Evolutionary conservation across 2,113 vertebrate species (phyloP).

Genomic region (Alethe diademata): DNA sequence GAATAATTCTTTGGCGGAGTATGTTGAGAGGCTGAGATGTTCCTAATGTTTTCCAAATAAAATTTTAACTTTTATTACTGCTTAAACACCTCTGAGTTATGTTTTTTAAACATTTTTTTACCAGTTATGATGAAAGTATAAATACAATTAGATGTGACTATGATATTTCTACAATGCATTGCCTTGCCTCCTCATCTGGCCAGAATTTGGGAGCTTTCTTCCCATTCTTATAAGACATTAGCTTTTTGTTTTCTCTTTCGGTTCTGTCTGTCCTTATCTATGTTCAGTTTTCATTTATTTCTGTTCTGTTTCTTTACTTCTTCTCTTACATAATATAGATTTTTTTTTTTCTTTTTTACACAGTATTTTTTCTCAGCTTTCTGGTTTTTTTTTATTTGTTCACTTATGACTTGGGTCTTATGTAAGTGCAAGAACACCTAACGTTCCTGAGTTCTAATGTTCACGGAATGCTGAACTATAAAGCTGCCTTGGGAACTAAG

Average conservation of each 20-base stretch:
- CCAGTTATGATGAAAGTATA: background rate
- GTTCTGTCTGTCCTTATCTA: background rate
- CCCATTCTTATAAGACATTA: background rate
- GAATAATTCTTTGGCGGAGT: background rate
- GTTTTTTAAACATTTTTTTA: background rate
- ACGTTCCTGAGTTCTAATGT: background rate
- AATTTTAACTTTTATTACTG: background rate
- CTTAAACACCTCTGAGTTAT: background rate
- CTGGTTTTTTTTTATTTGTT: background rate
- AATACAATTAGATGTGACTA: background rate
- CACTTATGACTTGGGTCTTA: background rate
- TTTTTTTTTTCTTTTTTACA: background rate
- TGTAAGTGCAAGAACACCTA: background rate
- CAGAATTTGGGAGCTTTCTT: background rate
- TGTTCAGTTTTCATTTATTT: background rate
- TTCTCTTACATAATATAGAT: background rate
- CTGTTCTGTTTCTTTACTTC: background rate
- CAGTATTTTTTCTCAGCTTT: background rate
- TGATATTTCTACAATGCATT: background rate
- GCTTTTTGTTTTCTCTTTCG: background rate
- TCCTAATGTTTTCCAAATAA: background rate
- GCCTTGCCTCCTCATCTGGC: background rate
- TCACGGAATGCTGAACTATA: background rate
- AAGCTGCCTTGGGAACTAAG: background rate
- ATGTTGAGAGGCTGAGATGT: background rate